A percentile compares a stretch with the other conserved stretches of the same genome.
These are phyloP conservation scores for Morpho helenor DNA, from an alignment of 2,888 invertebrate genomes.

Conservation along the genomic window DNA sequence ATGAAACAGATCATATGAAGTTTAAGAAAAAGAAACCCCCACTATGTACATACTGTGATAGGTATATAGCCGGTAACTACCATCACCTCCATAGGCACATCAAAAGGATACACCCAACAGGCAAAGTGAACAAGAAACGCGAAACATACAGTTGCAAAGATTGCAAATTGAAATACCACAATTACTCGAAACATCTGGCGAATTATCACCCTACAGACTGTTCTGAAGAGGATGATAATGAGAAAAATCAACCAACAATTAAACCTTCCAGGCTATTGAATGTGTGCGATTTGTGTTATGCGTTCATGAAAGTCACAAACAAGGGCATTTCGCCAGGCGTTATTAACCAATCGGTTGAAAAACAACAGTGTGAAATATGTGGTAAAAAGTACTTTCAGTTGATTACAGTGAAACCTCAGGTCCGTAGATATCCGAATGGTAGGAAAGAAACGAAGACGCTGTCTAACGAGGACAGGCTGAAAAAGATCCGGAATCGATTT, in stretches of 20 bases:
- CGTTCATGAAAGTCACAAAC: slow-evolving; percentile 10
- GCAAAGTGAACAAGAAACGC: not conserved
- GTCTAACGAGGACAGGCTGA: slow-evolving; percentile 28
- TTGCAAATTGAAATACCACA: slow-evolving; percentile 22
- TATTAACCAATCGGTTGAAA: slow-evolving; percentile 7
- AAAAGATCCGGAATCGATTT: slow-evolving; percentile 29
- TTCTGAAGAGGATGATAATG: not conserved
- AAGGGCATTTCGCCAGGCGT: slow-evolving; percentile 10
- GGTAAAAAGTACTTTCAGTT: slow-evolving; percentile 21
- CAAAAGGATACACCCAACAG: slow-evolving; percentile 4
- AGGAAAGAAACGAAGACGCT: slow-evolving; percentile 1
- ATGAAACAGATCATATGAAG: slow-evolving; percentile 23
- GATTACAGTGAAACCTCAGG: slow-evolving; percentile 9
- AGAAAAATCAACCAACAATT: too few relatives aligned
- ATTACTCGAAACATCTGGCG: slow-evolving; percentile 16
- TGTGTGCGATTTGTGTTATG: slow-evolving; percentile 21
- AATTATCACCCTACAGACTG: slow-evolving; percentile 22
- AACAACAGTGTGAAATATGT: slow-evolving; percentile 21
- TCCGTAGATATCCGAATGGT: not conserved
- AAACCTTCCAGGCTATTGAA: slow-evolving; percentile 6
- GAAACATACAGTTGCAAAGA: slow-evolving; percentile 10
- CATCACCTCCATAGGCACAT: slow-evolving; percentile 15
- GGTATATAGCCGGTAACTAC: slow-evolving; percentile 21
- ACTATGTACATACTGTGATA: slow-evolving; percentile 28
- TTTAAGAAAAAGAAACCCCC: slow-evolving; percentile 9